Conservation (phyloP, 1,140 invertebrate species). For the Venturia canescens region DNA sequence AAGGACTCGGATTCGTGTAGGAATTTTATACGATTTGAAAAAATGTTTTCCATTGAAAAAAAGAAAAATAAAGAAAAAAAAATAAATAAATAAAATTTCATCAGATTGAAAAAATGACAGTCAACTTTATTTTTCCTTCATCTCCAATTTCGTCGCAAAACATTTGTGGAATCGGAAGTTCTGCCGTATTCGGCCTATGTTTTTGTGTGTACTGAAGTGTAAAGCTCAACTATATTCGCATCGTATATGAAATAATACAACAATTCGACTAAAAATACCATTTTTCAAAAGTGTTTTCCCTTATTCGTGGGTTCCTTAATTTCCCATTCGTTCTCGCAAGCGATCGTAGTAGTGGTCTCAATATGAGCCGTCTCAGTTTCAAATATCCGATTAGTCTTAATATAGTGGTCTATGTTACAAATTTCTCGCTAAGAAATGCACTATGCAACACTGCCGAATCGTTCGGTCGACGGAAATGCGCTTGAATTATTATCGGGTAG, state of each 20-base stretch:
- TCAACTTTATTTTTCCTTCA: neutral
- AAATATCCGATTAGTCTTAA: constrained; percentile 61
- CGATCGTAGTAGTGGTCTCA: constrained; percentile 65
- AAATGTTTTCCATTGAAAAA: too few species aligned
- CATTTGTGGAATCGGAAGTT: neutral
- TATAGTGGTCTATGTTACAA: constrained; percentile 63
- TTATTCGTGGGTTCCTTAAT: neutral
- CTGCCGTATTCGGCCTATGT: neutral
- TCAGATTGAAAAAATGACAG: too few species aligned
- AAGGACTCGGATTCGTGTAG: too few species aligned
- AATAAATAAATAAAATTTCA: too few species aligned
- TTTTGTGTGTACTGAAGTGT: neutral
- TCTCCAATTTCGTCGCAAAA: neutral
- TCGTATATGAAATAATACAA: constrained; percentile 58
- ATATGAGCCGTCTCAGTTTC: constrained; percentile 66
- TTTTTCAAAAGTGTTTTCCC: constrained; percentile 52
- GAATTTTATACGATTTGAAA: too few species aligned
- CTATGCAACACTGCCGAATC: neutral
- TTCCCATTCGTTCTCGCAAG: neutral
- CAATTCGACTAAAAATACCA: constrained; percentile 70
- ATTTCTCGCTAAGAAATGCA: constrained; percentile 60
- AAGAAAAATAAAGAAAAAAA: too few species aligned
- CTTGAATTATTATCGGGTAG: neutral
- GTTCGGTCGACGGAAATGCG: constrained; percentile 12
- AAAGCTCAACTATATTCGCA: neutral